A percentile compares a stretch with the other conserved stretches of the same genome.
Evolutionary conservation across 2,113 vertebrate genomes (phyloP).

Genomic region (Thomomys bottae): DNA sequence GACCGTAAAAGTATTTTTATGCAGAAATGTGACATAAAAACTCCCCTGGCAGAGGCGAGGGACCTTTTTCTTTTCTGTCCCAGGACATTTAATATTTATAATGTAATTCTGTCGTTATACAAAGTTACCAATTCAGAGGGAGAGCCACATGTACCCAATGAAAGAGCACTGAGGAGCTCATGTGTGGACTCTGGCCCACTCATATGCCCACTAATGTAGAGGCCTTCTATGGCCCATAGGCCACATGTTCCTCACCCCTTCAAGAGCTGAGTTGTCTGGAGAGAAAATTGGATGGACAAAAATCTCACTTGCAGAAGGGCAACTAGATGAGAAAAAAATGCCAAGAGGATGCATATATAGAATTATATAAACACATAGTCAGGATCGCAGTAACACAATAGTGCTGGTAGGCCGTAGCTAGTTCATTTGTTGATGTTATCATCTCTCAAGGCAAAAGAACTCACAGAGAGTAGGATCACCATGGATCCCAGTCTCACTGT

Average conservation of each 20-base stretch:
- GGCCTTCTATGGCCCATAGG: too few species aligned
- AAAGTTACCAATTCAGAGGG: too few species aligned
- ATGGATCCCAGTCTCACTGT: background rate
- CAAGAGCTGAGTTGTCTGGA: background rate
- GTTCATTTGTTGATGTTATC: background rate
- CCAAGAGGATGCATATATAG: background rate
- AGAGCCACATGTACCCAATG: too few species aligned
- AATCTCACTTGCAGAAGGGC: background rate
- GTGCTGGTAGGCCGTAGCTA: background rate
- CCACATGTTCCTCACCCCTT: too few species aligned
- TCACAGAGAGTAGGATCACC: background rate
- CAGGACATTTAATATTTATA: too few species aligned
- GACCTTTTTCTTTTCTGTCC: background rate
- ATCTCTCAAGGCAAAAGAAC: background rate
- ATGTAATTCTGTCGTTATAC: too few species aligned
- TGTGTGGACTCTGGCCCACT: too few species aligned
- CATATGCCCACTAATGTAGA: too few species aligned
- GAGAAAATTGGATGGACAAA: background rate
- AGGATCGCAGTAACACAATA: background rate
- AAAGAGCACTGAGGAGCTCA: too few species aligned
- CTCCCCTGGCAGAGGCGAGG: background rate
- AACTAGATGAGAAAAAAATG: background rate
- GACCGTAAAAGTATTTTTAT: background rate
- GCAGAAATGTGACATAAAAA: background rate
- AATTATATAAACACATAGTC: background rate